Base-by-base conservation (phyloP, 2,888 invertebrate species). In the Agrotis exclamationis region DNA sequence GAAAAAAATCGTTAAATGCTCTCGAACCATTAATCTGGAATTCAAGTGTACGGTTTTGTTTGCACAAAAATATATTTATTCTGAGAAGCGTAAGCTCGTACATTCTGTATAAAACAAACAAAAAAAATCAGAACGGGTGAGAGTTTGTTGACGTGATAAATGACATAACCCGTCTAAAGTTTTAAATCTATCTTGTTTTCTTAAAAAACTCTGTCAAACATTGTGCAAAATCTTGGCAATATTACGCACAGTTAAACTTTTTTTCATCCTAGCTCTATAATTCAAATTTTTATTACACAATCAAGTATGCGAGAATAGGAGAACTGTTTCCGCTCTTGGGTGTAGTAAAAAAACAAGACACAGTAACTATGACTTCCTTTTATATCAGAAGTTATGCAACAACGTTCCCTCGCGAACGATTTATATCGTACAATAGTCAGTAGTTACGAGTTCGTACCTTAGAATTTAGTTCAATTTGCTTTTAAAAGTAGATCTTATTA, bases 301-400 rank as follows among this genome's bases (percentile, higher is more conserved):
- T 66, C 48, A 72, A 50, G 45, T 50, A 45, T 56, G 48, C 16
- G 13, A 3, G n/a, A 76, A 74, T 48, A 74, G 28, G 39, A 69
- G 33, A 76, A 58, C 51, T 68, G 68, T 24, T 47, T 9, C 24
- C 11, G 28, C 74, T 75, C 78, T 3, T 50, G 72, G 62, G 74
- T 45, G 28, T 58, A 63, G 59, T 75, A 59, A 58, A 74, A 39
- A 70, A 48, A 57, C 24, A 63, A 71, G 33, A 44, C 16, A 63
- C 33, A 78, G 33, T 53, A 54, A 69, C 73, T 69, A 69, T 58
- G 76, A 69, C 53, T 74, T 76, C 57, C 48, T 76, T 64, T 63
- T 78, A 78, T 63, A 78, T 59, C 18, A 63, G 14, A 72, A 78
- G 63, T 78, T 78, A 75, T 72, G 63, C 33, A 59, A 45, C 45